These are phyloP conservation scores for Marronus borbonicus DNA, from an alignment of 2,888 invertebrate species.

Conservation along the genomic window DNA sequence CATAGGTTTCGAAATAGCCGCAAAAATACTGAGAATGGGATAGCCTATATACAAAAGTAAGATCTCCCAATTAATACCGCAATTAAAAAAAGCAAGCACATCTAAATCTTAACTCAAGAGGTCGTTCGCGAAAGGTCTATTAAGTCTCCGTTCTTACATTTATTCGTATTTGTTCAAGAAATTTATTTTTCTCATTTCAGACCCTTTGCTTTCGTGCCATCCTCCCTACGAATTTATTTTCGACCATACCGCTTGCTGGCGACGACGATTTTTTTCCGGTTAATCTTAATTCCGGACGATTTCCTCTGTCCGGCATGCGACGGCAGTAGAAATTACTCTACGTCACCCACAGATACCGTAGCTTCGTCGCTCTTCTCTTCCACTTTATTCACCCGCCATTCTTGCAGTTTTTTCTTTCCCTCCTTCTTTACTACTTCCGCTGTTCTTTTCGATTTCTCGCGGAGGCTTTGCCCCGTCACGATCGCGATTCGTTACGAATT, in stretches of 20 bases:
- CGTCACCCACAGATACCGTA: constrained; percentile 14
- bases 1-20: no score
- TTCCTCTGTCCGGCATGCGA: constrained; percentile 14
- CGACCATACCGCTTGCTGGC: background rate
- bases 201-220: background rate
- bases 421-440: background rate
- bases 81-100: no score
- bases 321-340: constrained; percentile 6
- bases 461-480: constrained; percentile 6
- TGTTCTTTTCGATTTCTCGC: constrained; percentile 20
- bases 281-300: constrained; percentile 26
- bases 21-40: no score
- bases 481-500: constrained; percentile 26
- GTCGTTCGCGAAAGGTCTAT: background rate
- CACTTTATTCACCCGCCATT: background rate
- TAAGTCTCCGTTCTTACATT: background rate
- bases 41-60: no score
- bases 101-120: no score
- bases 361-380: constrained; percentile 1
- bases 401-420: constrained; percentile 1
- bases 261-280: constrained; percentile 13
- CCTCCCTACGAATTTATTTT: constrained; percentile 1
- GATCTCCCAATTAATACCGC: no score
- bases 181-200: constrained; percentile 11
- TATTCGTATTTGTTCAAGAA: constrained; percentile 1